Percentiles rank a stretch among this genome's conserved stretches.
These are phyloP conservation scores for Lasioglossum lativentre DNA, from an alignment of 2,888 invertebrate genomes.

Conservation along the genomic window DNA sequence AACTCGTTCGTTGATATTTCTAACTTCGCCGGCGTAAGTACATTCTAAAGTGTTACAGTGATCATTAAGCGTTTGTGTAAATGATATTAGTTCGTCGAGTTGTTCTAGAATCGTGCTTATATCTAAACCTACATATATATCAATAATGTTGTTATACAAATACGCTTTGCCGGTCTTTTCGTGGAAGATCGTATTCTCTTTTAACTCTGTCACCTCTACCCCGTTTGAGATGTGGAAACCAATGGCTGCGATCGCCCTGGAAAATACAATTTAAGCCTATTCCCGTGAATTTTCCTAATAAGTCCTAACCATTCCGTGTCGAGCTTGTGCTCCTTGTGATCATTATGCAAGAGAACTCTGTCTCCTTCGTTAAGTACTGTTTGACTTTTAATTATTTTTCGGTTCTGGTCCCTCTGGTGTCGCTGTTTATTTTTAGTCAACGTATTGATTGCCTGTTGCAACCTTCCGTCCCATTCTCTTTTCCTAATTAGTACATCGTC, in stretches of 20 bases:
- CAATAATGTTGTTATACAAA: too few relatives aligned
- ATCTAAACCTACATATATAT: too few relatives aligned
- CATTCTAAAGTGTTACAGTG: too few relatives aligned
- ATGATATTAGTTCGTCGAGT: too few relatives aligned
- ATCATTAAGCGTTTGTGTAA: too few relatives aligned
- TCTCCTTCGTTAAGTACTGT: not conserved
- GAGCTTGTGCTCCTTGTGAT: not conserved
- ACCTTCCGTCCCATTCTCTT: not conserved
- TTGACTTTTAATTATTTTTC: not conserved
- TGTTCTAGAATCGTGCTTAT: too few relatives aligned
- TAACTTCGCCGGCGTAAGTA: too few relatives aligned
- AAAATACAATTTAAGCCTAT: not conserved
- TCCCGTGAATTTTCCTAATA: not conserved
- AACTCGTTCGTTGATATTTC: too few relatives aligned
- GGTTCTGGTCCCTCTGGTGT: not conserved
- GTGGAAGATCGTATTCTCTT: too few relatives aligned
- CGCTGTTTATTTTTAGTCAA: not conserved
- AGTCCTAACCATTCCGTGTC: not conserved
- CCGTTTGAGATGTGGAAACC: not conserved
- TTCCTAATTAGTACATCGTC: not conserved
- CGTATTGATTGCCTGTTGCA: not conserved
- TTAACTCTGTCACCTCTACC: not conserved
- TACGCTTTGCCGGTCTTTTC: too few relatives aligned
- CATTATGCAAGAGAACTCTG: not conserved
- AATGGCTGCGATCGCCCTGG: not conserved